phyloP scores from a whole-genome alignment of 2,113 vertebrate species.

The Panthera uncia region DNA sequence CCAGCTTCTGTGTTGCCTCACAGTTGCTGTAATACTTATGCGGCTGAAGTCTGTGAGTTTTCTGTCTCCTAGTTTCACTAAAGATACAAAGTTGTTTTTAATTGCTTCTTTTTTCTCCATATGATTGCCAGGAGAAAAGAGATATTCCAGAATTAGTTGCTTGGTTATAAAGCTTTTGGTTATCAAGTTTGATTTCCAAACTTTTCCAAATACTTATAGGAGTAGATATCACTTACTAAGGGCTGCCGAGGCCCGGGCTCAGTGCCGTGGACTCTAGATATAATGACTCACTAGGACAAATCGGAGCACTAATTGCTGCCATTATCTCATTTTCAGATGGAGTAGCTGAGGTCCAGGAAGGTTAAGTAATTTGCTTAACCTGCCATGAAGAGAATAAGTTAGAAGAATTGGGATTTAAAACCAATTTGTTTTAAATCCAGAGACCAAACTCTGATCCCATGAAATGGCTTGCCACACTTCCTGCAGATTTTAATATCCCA shows the following conservation, averaged over 20 bases:
- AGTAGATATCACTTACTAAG: not conserved
- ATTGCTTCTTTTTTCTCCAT: not conserved
- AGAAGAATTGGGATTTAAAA: constrained; percentile 21
- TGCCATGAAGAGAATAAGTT: not conserved
- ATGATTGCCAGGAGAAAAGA: not conserved
- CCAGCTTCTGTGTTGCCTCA: not conserved
- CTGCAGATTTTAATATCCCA: not conserved
- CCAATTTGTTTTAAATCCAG: constrained; percentile 15
- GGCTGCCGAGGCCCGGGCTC: not conserved
- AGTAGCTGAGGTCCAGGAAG: not conserved
- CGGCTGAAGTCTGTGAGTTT: not conserved
- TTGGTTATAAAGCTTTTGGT: not conserved
- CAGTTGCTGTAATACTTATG: not conserved
- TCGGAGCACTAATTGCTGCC: not conserved
- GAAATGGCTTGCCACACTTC: constrained; percentile 1
- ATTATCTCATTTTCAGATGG: constrained; percentile 4
- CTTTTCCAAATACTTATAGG: not conserved
- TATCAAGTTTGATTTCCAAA: constrained; percentile 36
- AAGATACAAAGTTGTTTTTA: not conserved
- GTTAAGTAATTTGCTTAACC: constrained; percentile 41
- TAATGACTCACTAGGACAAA: constrained; percentile 21
- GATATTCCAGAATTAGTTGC: not conserved
- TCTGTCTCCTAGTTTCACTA: not conserved
- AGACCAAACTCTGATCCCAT: not conserved
- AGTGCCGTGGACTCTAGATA: not conserved